Percentiles rank a stretch among this genome's conserved stretches.
phyloP scores from a whole-genome alignment of 35 echinoderm and acorn worm species.

The Lytechinus variegatus region DNA sequence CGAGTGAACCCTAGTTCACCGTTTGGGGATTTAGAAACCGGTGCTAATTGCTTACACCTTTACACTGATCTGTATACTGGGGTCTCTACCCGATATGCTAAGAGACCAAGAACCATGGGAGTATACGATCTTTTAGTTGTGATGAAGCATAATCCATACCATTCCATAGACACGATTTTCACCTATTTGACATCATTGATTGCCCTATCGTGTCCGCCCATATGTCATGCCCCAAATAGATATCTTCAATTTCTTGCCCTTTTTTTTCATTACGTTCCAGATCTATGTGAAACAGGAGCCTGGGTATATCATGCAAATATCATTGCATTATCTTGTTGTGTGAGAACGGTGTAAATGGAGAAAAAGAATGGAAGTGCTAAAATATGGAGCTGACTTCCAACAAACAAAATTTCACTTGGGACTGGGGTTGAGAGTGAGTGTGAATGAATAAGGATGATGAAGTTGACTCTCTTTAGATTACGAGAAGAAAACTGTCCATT shows the following conservation, averaged over 20 bases:
- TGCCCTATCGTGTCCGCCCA: conserved; percentile 35
- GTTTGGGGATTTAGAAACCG: conserved; percentile 40
- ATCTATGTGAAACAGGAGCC: not conserved
- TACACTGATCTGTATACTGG: not conserved
- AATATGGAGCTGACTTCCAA: conserved; percentile 10
- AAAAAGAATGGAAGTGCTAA: not conserved
- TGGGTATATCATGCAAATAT: not conserved
- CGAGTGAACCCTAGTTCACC: conserved; percentile 29
- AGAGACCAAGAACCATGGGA: not conserved
- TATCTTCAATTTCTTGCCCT: conserved; percentile 10
- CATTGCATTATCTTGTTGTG: not conserved
- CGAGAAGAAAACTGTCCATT: not conserved
- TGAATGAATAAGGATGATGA: conserved; percentile 19
- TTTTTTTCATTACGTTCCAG: not conserved
- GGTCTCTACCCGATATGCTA: not conserved
- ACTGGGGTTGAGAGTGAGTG: not conserved
- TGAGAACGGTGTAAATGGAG: not conserved
- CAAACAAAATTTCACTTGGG: not conserved
- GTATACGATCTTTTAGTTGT: not conserved
- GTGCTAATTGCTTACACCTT: conserved; percentile 57
- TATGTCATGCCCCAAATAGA: conserved; percentile 21
- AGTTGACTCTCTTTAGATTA: conserved; percentile 2
- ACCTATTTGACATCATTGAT: conserved; percentile 52
- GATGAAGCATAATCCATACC: conserved; percentile 31
- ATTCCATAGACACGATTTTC: conserved; percentile 36